Evolutionary conservation across 2,888 invertebrate genomes (phyloP), one percentile per base, ranked within the genome.

Genomic region (Griposia aprilina): DNA sequence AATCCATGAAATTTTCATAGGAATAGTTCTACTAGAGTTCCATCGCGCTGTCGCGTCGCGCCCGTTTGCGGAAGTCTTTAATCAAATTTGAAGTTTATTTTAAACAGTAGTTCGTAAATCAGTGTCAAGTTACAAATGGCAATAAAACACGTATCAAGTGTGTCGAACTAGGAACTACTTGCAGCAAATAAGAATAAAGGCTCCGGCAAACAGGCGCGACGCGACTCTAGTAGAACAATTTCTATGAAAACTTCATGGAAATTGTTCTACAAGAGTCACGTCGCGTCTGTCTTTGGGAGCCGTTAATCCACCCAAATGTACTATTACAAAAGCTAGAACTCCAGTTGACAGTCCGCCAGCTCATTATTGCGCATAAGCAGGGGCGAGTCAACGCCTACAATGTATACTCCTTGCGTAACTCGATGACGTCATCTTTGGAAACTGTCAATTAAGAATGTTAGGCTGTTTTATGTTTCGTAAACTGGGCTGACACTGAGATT

Each of bases 381-480:
- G 36, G 76, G 67, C 74, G 52, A 59, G 78, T 66, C 80, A 52
- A 71, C 86, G 81, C 84, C 84, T 71, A 72, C 85, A 26, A 73
- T 55, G 66, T 50, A n/a, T 41, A 48, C 20, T 74, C 59, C 50
- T 86, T 86, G 78, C 79, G 74, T 77, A 87, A 88, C 78, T 57
- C 17, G 55, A 48, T 85, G 84, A 85, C 87, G 86, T 87, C 79
- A 87, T 48, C 36, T 15, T 76, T 76, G 83, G 80, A 85, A 85
- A 85, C 82, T 80, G 76, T 76, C 86, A 87, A 86, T 87, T 85
- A 74, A 69, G 74, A 63, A 65, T 67, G 74, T 73, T 74, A 60
- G 70, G 55, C 75, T 67, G 73, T 65, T 78, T 60, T 26, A 55
- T 74, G 63, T 45, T 70, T 70, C 69, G 65, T 73, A 52, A 73